phyloP scores from a whole-genome alignment of 2,113 vertebrate species.

The Cavia aperea region DNA sequence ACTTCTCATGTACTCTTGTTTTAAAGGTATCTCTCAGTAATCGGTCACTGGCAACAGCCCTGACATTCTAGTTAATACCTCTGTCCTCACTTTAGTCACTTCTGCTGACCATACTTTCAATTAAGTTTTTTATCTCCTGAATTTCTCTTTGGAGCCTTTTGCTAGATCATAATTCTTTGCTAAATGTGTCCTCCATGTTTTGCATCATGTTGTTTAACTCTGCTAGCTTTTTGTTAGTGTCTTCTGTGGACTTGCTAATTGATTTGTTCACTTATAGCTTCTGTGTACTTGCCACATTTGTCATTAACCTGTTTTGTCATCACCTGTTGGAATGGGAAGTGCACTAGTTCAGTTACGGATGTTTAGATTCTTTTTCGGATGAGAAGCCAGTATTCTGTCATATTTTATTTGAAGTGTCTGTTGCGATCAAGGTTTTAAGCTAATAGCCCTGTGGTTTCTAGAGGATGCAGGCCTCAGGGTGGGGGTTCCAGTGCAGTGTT shows the following conservation, averaged over 20 bases:
- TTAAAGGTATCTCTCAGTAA: background rate
- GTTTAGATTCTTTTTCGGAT: background rate
- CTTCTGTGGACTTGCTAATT: background rate
- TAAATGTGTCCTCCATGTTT: background rate
- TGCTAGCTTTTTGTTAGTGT: background rate
- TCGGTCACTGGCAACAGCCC: background rate
- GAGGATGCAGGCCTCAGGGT: background rate
- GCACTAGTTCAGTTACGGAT: background rate
- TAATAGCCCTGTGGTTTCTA: background rate
- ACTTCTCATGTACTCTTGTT: background rate
- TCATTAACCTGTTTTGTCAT: background rate
- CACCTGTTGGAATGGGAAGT: background rate
- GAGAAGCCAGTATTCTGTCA: slow-evolving; percentile 30
- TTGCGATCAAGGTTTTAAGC: slow-evolving; percentile 39
- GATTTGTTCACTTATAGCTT: background rate
- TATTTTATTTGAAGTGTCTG: slow-evolving; percentile 20
- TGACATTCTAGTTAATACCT: background rate
- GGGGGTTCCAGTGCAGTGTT: background rate
- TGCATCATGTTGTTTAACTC: background rate
- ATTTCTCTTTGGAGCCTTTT: background rate
- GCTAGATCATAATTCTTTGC: background rate
- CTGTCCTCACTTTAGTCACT: background rate
- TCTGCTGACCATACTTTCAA: background rate
- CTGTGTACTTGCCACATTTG: background rate
- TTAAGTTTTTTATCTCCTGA: background rate